These are phyloP conservation scores for Helogale parvula DNA, from an alignment of 2,113 vertebrate species.

Conservation along the genomic window DNA sequence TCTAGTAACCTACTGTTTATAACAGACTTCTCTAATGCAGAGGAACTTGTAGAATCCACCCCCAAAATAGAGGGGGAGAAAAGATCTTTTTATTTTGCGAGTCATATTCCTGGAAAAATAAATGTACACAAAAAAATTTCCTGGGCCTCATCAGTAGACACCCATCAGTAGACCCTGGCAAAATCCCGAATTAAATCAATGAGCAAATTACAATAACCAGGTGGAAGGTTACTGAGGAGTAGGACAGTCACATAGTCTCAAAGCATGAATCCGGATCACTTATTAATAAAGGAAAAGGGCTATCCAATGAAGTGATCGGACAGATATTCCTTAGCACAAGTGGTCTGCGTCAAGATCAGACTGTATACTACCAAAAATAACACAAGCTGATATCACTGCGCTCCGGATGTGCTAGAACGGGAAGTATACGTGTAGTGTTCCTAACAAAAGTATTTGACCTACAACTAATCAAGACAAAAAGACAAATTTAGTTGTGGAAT, in stretches of 20 bases:
- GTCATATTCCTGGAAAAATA: background rate
- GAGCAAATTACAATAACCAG: background rate
- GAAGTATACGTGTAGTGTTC: background rate
- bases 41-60: background rate
- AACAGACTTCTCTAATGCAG: background rate
- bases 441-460: background rate
- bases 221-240: background rate
- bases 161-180: background rate
- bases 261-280: background rate
- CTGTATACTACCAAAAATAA: background rate
- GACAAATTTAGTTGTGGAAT: background rate
- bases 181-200: background rate
- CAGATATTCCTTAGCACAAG: background rate
- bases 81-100: background rate
- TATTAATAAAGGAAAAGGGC: background rate
- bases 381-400: background rate
- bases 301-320: background rate
- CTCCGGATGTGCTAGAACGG: background rate
- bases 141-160: background rate
- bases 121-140: background rate
- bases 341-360: background rate
- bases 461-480: constrained; percentile 19
- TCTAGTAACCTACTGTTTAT: background rate
- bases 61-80: background rate
- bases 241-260: background rate